A percentile compares a stretch with the other conserved stretches of the same genome.
Conservation (phyloP, 1,140 invertebrate species). For the Drosophila dunni region DNA sequence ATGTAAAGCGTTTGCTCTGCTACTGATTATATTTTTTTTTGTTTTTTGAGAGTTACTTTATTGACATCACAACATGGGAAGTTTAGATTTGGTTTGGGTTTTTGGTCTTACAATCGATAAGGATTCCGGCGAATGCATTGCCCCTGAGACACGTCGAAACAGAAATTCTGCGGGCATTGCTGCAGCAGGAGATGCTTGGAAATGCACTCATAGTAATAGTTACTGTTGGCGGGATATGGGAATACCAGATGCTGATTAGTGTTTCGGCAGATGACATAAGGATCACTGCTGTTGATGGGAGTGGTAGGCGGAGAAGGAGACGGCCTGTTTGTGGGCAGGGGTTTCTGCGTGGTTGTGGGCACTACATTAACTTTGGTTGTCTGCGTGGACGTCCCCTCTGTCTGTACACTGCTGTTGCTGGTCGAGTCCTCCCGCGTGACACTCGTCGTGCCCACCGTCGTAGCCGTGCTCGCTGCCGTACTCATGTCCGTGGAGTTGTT, state of each 20-base stretch:
- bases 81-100: neutral
- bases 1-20: constrained; percentile 22
- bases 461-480: neutral
- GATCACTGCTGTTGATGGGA: constrained; percentile 14
- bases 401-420: neutral
- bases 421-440: neutral
- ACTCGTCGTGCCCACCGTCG: neutral
- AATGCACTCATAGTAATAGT: constrained; percentile 72
- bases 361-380: too few species aligned
- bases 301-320: too few species aligned
- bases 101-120: constrained; percentile 52
- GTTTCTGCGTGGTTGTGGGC: neutral
- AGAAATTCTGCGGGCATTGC: constrained; percentile 67
- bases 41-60: constrained; percentile 35
- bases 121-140: constrained; percentile 50
- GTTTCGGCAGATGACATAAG: constrained; percentile 44
- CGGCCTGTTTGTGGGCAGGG: too few species aligned
- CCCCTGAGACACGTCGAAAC: constrained; percentile 44
- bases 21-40: constrained; percentile 14
- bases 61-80: constrained; percentile 28
- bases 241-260: constrained; percentile 52
- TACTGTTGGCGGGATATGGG: constrained; percentile 66
- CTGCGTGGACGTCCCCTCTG: neutral
- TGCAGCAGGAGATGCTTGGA: constrained; percentile 57
- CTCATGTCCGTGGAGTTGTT: neutral